Evolutionary conservation across 2,113 vertebrate species (phyloP).

Genomic region (Melanerpes aurifrons): DNA sequence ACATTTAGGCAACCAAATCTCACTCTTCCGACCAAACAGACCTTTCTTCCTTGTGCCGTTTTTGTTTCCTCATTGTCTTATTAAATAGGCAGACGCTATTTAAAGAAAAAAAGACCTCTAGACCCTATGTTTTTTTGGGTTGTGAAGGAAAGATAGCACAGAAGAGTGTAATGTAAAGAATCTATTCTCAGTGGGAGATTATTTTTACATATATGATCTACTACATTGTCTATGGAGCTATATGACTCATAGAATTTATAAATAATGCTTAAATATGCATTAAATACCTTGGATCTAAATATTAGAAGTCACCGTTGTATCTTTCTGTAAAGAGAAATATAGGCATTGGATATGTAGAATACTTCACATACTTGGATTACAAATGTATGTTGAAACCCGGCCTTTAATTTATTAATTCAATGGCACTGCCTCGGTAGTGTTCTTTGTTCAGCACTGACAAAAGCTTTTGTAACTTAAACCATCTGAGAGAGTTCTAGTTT

Average conservation of each 20-base stretch:
- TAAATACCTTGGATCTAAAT: not conserved
- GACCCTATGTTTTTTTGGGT: not conserved
- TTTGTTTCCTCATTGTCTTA: not conserved
- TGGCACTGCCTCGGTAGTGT: not conserved
- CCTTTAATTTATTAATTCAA: constrained; percentile 1
- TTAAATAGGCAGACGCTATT: not conserved
- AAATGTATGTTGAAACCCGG: not conserved
- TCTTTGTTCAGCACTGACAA: constrained; percentile 44
- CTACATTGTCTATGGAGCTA: not conserved
- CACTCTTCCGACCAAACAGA: not conserved
- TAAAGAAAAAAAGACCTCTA: not conserved
- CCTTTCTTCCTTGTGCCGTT: not conserved
- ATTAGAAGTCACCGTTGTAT: not conserved
- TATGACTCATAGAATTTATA: not conserved
- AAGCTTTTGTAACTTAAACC: constrained; percentile 58
- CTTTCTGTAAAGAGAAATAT: not conserved
- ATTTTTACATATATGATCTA: not conserved
- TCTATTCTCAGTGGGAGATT: not conserved
- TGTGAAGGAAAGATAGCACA: not conserved
- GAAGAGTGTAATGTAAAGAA: not conserved
- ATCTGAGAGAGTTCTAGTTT: constrained; percentile 18
- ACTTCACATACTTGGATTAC: not conserved
- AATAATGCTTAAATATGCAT: not conserved
- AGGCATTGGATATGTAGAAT: not conserved
- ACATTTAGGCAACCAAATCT: not conserved